Percentiles rank a stretch among this genome's conserved stretches.
Evolutionary conservation across 2,113 vertebrate genomes (phyloP).

Genomic region (Myotis brandtii): DNA sequence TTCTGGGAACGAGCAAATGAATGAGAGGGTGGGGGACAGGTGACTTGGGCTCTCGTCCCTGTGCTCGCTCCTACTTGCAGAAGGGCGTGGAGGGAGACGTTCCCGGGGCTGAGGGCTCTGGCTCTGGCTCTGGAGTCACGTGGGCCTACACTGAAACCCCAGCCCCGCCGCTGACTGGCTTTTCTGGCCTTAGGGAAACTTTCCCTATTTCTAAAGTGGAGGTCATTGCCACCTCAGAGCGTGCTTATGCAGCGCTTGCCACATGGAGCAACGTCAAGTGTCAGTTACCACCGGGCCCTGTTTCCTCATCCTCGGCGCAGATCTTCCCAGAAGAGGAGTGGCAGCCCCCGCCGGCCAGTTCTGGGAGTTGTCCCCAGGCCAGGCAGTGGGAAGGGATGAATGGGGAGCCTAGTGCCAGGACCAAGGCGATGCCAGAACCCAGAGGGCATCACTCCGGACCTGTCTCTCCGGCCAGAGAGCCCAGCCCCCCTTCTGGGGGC

Average conservation of each 20-base stretch:
- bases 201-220: not conserved
- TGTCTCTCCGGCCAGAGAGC: not conserved
- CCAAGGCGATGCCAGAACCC: not conserved
- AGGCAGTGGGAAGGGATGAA: not conserved
- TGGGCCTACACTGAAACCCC: not conserved
- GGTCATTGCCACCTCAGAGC: not conserved
- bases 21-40: not conserved
- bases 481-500: not conserved
- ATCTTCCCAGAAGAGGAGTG: slow-evolving; percentile 24
- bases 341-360: not conserved
- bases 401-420: not conserved
- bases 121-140: not conserved
- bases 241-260: not conserved
- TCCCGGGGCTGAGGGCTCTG: not conserved
- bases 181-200: not conserved
- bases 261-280: not conserved
- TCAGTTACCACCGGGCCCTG: not conserved
- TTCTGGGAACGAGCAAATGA: not conserved
- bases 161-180: not conserved
- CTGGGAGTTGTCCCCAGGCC: not conserved
- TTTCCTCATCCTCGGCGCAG: not conserved
- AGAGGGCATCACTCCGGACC: not conserved
- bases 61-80: not conserved
- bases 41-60: not conserved
- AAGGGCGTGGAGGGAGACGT: not conserved